phyloP scores from a whole-genome alignment of 2,888 invertebrate genomes.

The Maniola hyperantus region DNA sequence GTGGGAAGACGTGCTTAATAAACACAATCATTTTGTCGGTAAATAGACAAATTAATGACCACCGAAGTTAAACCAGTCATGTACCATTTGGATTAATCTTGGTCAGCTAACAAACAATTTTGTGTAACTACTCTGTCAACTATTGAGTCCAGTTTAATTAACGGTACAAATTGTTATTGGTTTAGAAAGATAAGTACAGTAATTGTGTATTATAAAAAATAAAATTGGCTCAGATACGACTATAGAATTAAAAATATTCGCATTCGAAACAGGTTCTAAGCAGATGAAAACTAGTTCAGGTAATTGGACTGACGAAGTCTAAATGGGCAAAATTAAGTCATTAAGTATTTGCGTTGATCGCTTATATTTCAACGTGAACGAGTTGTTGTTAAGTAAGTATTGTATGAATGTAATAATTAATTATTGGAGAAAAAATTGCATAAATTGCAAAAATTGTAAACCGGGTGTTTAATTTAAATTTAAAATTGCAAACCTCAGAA shows the following conservation, averaged over 20 bases:
- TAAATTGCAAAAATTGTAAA: too few relatives aligned
- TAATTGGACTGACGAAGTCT: conserved; percentile 21
- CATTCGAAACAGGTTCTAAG: conserved; percentile 18
- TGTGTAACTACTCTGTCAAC: background rate
- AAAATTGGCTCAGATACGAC: background rate
- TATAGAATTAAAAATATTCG: background rate
- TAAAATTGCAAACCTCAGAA: conserved; percentile 13
- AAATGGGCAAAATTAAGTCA: conserved; percentile 29
- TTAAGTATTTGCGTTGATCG: conserved; percentile 25
- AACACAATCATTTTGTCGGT: background rate
- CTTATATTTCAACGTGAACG: conserved; percentile 22
- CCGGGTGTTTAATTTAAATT: conserved; percentile 20
- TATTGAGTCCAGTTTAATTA: background rate
- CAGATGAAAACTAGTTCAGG: conserved; percentile 18
- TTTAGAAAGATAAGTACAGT: conserved; percentile 5
- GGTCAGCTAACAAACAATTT: background rate
- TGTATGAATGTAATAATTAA: conserved; percentile 24
- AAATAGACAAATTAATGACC: background rate
- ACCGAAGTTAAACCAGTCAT: background rate
- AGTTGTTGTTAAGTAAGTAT: conserved; percentile 15
- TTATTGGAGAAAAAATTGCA: conserved; percentile 12
- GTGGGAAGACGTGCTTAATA: background rate
- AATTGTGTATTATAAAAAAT: background rate
- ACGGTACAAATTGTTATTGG: background rate
- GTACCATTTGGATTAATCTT: background rate